Base-by-base conservation (phyloP, 2,888 invertebrate species). In the Idaea straminata region DNA sequence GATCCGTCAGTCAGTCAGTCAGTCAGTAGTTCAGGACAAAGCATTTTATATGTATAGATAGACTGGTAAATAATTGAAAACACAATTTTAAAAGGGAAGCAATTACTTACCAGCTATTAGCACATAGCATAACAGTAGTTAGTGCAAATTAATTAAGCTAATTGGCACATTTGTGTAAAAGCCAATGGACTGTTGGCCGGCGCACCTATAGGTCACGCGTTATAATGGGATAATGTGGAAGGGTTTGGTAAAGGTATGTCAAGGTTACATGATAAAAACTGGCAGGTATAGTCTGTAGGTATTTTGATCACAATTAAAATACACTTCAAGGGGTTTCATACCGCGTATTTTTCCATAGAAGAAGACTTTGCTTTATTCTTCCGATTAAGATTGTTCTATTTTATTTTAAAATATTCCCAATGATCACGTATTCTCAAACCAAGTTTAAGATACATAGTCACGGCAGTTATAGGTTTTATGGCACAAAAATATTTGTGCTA, bases 151-250 rank as follows among this genome's bases (percentile, higher is more conserved):
- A 79, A 81, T 78, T 75, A 73, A 66, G 71, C 69, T 74, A 71
- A 76, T 73, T 72, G 72, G 71, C 73, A 76, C 65, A 65, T 77
- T 76, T 67, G 65, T 74, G 74, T 74, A 72, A 78, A 78, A 72
- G 74, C 70, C 66, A 64, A 63, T 68, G 63, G 63, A 57, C 61
- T 67, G 73, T 74, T 76, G 69, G 62, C 66, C 65, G 71, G 70
- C 74, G 69, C 72, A 71, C 72, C 71, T 69, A 64, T 36, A 57
- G 57, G 72, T 72, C 75, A 73, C 74, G 71, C 72, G 71, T 72
- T 75, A 72, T 74, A 75, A 75, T 75, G 74, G 74, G 72, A 71
- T 72, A 71, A 68, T 69, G 73, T 75, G 73, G 71, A 77, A 77
- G 74, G 71, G 74, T 71, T 73, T 66, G 62, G 67, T 58, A 4